These are phyloP conservation scores for Drosophila rellima DNA, from an alignment of 2,888 invertebrate species.

Conservation along the genomic window DNA sequence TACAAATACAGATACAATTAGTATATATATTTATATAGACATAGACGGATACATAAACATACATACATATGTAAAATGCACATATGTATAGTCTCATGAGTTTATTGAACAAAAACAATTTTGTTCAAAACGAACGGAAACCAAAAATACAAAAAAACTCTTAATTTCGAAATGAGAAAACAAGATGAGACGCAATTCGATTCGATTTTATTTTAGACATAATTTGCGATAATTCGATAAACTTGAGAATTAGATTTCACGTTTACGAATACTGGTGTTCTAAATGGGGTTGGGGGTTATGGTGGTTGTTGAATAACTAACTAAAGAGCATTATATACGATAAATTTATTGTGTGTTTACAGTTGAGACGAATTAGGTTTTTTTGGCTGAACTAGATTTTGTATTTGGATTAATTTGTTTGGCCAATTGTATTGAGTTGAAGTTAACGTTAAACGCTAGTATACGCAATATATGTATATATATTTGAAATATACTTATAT, in stretches of 20 bases:
- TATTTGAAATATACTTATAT: slow-evolving; percentile 39
- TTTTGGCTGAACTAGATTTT: slow-evolving; percentile 48
- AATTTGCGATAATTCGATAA: slow-evolving; percentile 8
- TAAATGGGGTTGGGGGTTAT: slow-evolving; percentile 6
- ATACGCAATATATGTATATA: slow-evolving; percentile 41
- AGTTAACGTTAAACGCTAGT: slow-evolving; percentile 71
- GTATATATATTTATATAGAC: slow-evolving; percentile 14
- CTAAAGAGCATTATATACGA: slow-evolving; percentile 43
- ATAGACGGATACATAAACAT: slow-evolving; percentile 18
- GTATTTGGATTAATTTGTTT: slow-evolving; percentile 30
- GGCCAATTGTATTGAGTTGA: slow-evolving; percentile 64
- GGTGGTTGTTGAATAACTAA: slow-evolving; percentile 49
- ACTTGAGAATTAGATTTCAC: slow-evolving; percentile 23
- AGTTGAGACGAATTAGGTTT: slow-evolving; percentile 56
- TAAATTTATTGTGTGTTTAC: slow-evolving; percentile 7
- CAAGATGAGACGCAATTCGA: slow-evolving; percentile 20
- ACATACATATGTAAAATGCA: slow-evolving; percentile 47
- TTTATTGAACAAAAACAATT: slow-evolving; percentile 67
- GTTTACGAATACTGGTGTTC: slow-evolving; percentile 16
- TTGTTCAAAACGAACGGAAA: slow-evolving; percentile 72
- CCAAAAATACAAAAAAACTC: slow-evolving; percentile 38
- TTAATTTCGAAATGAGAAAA: slow-evolving; percentile 30
- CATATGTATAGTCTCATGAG: slow-evolving; percentile 40
- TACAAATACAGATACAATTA: slow-evolving; percentile 9
- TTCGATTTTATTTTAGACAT: slow-evolving; percentile 19